These are phyloP conservation scores for Achatina immaculata DNA, from an alignment of 1,140 invertebrate genomes.

Conservation along the genomic window DNA sequence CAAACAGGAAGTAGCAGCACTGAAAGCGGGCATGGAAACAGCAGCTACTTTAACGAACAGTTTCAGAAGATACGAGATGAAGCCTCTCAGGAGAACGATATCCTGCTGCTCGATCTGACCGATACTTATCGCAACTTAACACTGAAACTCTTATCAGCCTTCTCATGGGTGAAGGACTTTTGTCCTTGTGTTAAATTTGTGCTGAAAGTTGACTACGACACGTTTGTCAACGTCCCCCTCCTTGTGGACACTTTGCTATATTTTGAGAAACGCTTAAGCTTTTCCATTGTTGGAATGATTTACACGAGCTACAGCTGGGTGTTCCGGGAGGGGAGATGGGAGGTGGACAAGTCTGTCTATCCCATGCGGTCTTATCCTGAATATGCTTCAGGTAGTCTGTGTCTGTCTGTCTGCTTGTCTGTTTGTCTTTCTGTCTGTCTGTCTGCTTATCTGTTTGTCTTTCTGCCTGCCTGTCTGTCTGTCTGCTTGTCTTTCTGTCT, in stretches of 20 bases:
- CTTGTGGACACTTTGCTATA: slow-evolving; percentile 46
- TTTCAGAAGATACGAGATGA: too few relatives aligned
- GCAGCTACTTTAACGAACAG: too few relatives aligned
- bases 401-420: neutral
- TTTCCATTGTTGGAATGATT: slow-evolving; percentile 31
- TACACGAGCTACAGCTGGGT: slow-evolving; percentile 43
- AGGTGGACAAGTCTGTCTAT: slow-evolving; percentile 47
- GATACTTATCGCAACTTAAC: neutral
- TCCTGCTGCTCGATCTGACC: neutral
- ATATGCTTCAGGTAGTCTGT: slow-evolving; percentile 53
- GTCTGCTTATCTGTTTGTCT: neutral
- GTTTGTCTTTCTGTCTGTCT: neutral
- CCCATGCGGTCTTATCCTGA: slow-evolving; percentile 54
- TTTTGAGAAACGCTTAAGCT: slow-evolving; percentile 22
- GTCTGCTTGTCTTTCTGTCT: neutral
- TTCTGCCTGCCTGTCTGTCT: neutral
- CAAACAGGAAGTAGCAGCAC: neutral
- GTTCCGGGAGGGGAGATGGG: slow-evolving; percentile 48
- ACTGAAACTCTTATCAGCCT: neutral
- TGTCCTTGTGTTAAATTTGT: slow-evolving; percentile 70
- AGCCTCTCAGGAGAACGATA: neutral
- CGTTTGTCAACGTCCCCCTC: slow-evolving; percentile 71
- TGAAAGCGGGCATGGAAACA: neutral
- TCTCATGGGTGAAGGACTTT: neutral
- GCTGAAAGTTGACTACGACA: slow-evolving; percentile 75